Percentiles rank a stretch among this genome's conserved stretches.
Conservation (phyloP, 2,113 vertebrate genomes). For the Caranx ignobilis region DNA sequence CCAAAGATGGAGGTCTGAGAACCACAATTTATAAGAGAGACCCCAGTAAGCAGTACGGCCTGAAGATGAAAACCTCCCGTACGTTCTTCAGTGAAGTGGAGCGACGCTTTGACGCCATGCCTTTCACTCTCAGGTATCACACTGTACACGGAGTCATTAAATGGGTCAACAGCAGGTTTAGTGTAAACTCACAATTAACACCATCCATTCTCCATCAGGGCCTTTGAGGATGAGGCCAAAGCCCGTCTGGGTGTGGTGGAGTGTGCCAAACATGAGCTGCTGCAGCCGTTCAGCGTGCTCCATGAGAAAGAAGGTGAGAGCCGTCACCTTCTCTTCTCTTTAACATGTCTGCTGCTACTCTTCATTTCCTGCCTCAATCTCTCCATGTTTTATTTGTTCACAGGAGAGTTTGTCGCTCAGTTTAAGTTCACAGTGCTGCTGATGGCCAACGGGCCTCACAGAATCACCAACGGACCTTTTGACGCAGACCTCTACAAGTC, state of each 20-base stretch:
- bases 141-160: background rate
- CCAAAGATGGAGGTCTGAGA: slow-evolving; percentile 93
- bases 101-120: slow-evolving; percentile 96
- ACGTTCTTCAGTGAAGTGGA: slow-evolving; percentile 98
- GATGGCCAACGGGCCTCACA: slow-evolving; percentile 96
- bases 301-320: slow-evolving; percentile 96
- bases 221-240: slow-evolving; percentile 96
- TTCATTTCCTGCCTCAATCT: background rate
- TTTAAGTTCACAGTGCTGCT: slow-evolving; percentile 98
- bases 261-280: slow-evolving; percentile 95
- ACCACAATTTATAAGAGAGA: slow-evolving; percentile 98
- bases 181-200: background rate
- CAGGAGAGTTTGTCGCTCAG: slow-evolving; percentile 95
- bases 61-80: slow-evolving; percentile 99
- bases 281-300: slow-evolving; percentile 95
- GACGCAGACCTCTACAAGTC: slow-evolving; percentile 94
- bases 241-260: slow-evolving; percentile 95
- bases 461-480: slow-evolving; percentile 93
- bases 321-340: background rate
- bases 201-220: slow-evolving; percentile 79
- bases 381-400: background rate
- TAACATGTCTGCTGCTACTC: background rate
- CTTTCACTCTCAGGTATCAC: slow-evolving; percentile 94
- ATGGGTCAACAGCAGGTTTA: background rate
- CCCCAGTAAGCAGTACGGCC: slow-evolving; percentile 95